Conservation (phyloP, 1,140 invertebrate genomes). For the Eufriesea mexicana region DNA sequence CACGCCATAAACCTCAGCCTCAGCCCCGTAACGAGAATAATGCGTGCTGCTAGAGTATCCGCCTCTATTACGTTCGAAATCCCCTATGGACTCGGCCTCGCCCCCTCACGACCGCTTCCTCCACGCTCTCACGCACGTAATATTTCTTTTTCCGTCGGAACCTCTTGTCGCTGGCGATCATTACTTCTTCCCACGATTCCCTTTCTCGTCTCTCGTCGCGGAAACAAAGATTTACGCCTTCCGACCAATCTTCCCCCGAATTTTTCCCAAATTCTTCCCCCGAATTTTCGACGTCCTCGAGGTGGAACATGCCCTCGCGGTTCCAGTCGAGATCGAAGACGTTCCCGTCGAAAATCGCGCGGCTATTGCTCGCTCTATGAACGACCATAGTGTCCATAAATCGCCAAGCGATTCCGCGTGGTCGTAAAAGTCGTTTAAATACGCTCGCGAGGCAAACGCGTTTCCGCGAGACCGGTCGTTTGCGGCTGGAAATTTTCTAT, state of each 20-base stretch:
- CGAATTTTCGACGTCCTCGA: background rate
- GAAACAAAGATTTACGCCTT: background rate
- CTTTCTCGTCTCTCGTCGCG: background rate
- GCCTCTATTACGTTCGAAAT: slow-evolving; percentile 78
- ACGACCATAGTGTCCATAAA: background rate
- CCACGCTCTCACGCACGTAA: slow-evolving; percentile 48
- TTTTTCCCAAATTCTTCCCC: background rate
- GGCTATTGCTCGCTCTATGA: background rate
- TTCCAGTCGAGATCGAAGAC: too few relatives aligned
- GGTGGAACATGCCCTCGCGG: too few relatives aligned
- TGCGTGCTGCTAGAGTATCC: slow-evolving; percentile 74
- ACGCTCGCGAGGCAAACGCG: background rate
- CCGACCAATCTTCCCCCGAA: background rate
- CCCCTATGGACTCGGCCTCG: slow-evolving; percentile 67
- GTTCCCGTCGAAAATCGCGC: too few relatives aligned
- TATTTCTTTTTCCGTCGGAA: slow-evolving; percentile 27
- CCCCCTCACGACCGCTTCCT: slow-evolving; percentile 23
- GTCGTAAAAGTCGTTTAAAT: background rate
- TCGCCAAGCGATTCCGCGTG: background rate
- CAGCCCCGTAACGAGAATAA: slow-evolving; percentile 74
- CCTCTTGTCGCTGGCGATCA: background rate
- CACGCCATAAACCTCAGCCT: slow-evolving; percentile 69
- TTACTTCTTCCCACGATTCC: slow-evolving; percentile 40
- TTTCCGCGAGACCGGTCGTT: background rate
- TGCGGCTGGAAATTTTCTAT: background rate